These are phyloP conservation scores for Sorex maritimensis DNA, from an alignment of 2,797 vertebrate species.

Conservation along the genomic window DNA sequence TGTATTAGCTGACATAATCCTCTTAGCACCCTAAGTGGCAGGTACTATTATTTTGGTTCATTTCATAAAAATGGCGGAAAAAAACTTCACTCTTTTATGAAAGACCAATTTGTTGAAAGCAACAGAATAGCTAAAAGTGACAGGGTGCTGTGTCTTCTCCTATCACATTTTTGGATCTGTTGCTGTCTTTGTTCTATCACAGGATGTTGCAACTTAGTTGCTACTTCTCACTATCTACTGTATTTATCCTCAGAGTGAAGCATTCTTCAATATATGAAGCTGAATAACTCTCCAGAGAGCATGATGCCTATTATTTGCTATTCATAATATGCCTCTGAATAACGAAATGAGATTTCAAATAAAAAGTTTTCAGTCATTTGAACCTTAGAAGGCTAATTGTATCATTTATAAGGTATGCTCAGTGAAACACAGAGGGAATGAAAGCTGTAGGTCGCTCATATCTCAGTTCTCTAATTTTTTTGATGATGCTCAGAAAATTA, in stretches of 20 bases:
- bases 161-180: background rate
- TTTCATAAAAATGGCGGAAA: background rate
- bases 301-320: background rate
- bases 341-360: slow-evolving; percentile 34
- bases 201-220: background rate
- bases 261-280: background rate
- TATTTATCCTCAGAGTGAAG: background rate
- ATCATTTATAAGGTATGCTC: background rate
- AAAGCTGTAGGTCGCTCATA: background rate
- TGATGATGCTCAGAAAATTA: background rate
- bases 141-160: background rate
- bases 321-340: background rate
- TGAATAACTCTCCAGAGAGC: background rate
- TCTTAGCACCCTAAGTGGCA: background rate
- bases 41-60: background rate
- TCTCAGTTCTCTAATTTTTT: background rate
- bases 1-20: slow-evolving; percentile 14
- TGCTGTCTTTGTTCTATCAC: background rate
- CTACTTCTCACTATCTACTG: background rate
- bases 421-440: background rate
- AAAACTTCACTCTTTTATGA: background rate
- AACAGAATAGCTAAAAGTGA: background rate
- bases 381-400: background rate
- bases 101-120: background rate
- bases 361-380: background rate